Percentiles rank a stretch among this genome's conserved stretches.
phyloP scores from a whole-genome alignment of 2,888 invertebrate species.

The Andrena hattorfiana region DNA sequence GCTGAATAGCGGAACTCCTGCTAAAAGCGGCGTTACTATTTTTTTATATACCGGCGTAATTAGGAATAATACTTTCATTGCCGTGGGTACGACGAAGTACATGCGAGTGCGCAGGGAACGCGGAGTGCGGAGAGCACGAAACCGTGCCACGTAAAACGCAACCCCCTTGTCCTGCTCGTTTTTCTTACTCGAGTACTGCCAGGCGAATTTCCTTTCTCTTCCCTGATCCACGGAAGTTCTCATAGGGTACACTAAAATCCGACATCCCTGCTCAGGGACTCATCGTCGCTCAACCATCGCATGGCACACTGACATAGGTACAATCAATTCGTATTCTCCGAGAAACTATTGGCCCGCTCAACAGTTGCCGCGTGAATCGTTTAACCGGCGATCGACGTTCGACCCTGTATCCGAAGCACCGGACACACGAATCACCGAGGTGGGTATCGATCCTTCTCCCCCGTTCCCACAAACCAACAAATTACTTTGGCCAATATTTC shows the following conservation, averaged over 20 bases:
- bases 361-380: no score
- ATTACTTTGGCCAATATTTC: not conserved
- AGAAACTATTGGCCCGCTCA: no score
- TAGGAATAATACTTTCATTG: slow-evolving; percentile 65
- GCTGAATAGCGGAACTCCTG: slow-evolving; percentile 27
- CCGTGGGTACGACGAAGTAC: slow-evolving; percentile 41
- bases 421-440: no score
- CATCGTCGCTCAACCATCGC: no score
- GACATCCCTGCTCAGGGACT: no score
- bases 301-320: no score
- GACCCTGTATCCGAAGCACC: no score
- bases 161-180: slow-evolving; percentile 51
- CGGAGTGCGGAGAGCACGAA: not conserved
- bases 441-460: not conserved
- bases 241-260: not conserved
- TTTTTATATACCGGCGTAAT: slow-evolving; percentile 61
- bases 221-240: slow-evolving; percentile 20
- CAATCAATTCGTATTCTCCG: no score
- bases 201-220: not conserved
- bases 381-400: no score
- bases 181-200: slow-evolving; percentile 12
- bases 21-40: slow-evolving; percentile 55
- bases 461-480: not conserved
- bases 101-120: slow-evolving; percentile 1
- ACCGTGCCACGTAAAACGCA: slow-evolving; percentile 24